Conservation (phyloP, 2,888 invertebrate genomes). For the Alloplasta piceator region DNA sequence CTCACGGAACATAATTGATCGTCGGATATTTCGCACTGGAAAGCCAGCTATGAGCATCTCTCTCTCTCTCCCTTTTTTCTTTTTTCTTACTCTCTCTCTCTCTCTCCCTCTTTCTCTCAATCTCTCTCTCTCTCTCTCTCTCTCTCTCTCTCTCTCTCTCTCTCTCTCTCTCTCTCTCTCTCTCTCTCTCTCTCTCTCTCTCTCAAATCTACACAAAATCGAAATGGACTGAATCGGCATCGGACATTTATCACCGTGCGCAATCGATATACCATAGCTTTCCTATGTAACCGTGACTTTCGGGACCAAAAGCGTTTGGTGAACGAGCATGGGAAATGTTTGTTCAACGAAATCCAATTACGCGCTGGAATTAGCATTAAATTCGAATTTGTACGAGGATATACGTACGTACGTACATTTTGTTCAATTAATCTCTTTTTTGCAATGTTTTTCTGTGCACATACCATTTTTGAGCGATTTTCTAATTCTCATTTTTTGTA, state of each 20-base stretch:
- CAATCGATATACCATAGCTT: conserved; percentile 7
- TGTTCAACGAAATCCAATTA: conserved; percentile 48
- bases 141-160: not conserved
- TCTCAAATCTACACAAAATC: conserved; percentile 44
- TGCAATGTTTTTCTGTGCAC: not conserved
- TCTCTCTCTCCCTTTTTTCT: not conserved
- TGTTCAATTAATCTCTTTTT: not conserved
- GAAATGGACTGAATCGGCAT: conserved; percentile 51
- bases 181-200: not conserved
- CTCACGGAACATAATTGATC: conserved; percentile 66
- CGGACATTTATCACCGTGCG: conserved; percentile 51
- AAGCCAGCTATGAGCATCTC: conserved; percentile 9
- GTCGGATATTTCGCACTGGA: conserved; percentile 55
- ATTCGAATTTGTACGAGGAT: not conserved
- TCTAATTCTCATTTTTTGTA: not conserved
- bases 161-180: not conserved
- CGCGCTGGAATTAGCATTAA: not conserved
- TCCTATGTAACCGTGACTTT: conserved; percentile 9
- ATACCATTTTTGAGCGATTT: not conserved
- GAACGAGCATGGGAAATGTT: conserved; percentile 34
- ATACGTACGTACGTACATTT: not conserved
- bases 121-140: not conserved
- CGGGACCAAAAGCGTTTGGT: conserved; percentile 9
- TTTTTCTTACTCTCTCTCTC: not conserved
- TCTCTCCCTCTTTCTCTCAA: conserved; percentile 2